Percentiles rank a stretch among this genome's conserved stretches.
These are phyloP conservation scores for Xanthia togata DNA, from an alignment of 2,888 invertebrate genomes.

Conservation along the genomic window DNA sequence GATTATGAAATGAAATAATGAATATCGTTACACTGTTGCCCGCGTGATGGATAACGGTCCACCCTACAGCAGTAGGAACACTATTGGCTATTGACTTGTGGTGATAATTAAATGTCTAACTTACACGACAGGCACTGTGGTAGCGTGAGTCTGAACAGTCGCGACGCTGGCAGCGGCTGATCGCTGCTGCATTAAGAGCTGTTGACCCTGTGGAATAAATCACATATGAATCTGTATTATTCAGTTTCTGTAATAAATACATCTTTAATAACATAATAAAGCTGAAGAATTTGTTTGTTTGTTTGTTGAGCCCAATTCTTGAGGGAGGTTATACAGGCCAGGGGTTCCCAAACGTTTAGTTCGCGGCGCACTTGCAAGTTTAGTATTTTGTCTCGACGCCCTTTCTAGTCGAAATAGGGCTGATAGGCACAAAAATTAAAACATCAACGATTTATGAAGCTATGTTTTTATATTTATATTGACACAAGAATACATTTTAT, in stretches of 20 bases:
- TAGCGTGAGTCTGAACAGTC: constrained; percentile 81
- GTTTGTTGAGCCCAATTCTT: not conserved
- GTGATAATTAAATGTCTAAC: constrained; percentile 49
- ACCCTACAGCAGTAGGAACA: not conserved
- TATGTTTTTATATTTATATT: too few species aligned
- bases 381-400: too few species aligned
- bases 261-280: not conserved
- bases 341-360: too few species aligned
- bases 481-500: too few species aligned
- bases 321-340: too few species aligned
- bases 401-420: too few species aligned
- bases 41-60: not conserved
- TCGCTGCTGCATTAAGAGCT: constrained; percentile 83
- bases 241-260: not conserved
- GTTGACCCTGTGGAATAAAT: constrained; percentile 81
- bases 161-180: constrained; percentile 77
- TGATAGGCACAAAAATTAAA: not conserved
- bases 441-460: too few species aligned
- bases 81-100: not conserved
- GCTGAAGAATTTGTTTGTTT: not conserved
- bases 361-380: too few species aligned
- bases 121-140: constrained; percentile 85
- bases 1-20: too few species aligned
- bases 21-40: too few species aligned
- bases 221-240: not conserved